Percentiles rank a stretch among this genome's conserved stretches.
Conservation (phyloP, 2,888 invertebrate genomes). For the Agrotis ipsilon region DNA sequence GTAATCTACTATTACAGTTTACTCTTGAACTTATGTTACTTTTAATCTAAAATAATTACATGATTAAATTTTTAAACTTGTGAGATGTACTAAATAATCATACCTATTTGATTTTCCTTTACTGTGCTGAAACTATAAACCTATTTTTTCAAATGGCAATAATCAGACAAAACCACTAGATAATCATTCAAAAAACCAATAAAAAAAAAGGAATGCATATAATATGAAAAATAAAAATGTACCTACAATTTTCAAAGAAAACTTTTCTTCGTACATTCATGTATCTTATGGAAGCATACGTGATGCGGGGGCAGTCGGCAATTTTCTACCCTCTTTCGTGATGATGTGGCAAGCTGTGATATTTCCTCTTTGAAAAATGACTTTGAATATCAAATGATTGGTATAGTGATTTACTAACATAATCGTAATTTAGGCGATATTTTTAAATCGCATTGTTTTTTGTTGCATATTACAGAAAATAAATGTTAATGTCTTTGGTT, state of each 20-base stretch:
- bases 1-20: no score
- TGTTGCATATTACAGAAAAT: background rate
- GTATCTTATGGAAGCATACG: constrained; percentile 44
- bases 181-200: no score
- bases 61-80: no score
- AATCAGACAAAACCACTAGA: no score
- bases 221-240: no score
- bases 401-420: constrained; percentile 39
- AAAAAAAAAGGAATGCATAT: no score
- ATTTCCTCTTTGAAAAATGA: constrained; percentile 78
- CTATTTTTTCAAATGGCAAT: no score
- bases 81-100: no score
- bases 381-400: constrained; percentile 74
- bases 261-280: constrained; percentile 56
- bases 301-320: constrained; percentile 69
- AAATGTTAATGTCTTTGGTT: background rate
- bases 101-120: no score
- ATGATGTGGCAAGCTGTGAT: constrained; percentile 75
- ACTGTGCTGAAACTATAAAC: no score
- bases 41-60: no score
- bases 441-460: background rate
- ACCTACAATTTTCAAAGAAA: background rate
- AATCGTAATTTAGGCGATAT: background rate
- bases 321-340: constrained; percentile 73
- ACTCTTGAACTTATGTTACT: no score